Base-by-base conservation (phyloP, 2,888 invertebrate species). In the Syritta pipiens region DNA sequence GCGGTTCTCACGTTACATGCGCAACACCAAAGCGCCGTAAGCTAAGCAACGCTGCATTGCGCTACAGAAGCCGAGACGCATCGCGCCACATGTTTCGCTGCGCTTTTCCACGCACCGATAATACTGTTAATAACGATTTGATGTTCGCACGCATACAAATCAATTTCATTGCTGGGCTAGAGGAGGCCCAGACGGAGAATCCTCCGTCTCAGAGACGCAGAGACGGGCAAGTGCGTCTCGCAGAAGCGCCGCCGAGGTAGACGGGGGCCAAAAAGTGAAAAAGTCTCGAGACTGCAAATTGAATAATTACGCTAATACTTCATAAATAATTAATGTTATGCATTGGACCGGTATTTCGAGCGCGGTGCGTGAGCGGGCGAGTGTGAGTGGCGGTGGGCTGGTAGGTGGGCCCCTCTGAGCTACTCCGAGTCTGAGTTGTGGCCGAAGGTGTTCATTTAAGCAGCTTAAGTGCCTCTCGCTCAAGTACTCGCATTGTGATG, bases 221-320 rank as follows among this genome's bases (percentile, higher is more conserved):
- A n/a, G n/a, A n/a, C n/a, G n/a, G n/a, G 12, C 5, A 46, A 44
- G 46, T 51, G 57, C 48, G 12, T 22, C 17, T 28, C 53, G 63
- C 69, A 62, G 48, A 57, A 76, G 76, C 49, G 71, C 63, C 69
- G 40, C 51, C 59, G 44, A 77, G 65, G 48, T 71, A 37, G 37
- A 17, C 37, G 37, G 37, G 67, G 72, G 65, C 40, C 68, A 60
- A 79, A 79, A 79, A 79, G 79, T 79, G 79, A 79, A 79, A 79
- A 62, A 79, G 67, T 62, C n/a, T n/a, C 67, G 55, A 57, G 74
- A 82, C 83, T 83, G 83, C 82, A 84, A 84, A 84, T 84, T 84
- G 84, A 84, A 84, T 84, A 84, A 84, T 84, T 84, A 84, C 83
- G 83, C 83, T 84, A 84, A 84, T 83, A 84, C 84, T 84, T 84